Evolutionary conservation across 1,140 invertebrate species (phyloP).

Genomic region (Leptinotarsa texana): DNA sequence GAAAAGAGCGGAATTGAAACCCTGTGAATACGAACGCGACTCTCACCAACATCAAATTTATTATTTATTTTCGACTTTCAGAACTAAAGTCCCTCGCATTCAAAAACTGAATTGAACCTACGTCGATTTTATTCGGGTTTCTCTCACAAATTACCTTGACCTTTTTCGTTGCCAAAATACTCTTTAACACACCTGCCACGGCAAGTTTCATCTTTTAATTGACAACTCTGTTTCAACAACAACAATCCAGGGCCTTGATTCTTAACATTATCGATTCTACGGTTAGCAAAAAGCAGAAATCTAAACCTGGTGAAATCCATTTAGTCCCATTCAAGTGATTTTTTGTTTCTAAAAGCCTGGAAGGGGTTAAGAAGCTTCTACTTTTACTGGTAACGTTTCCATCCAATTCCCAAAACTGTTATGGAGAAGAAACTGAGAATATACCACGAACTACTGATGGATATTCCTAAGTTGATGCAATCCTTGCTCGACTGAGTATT

Average conservation of each 20-base stretch:
- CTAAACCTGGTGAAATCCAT: conserved; percentile 23
- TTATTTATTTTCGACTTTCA: too few species aligned
- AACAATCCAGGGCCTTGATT: not conserved
- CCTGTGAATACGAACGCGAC: too few species aligned
- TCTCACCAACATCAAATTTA: too few species aligned
- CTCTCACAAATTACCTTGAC: not conserved
- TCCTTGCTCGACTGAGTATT: conserved; percentile 44
- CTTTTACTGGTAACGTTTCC: conserved; percentile 14
- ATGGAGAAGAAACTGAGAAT: conserved; percentile 21
- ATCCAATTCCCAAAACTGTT: conserved; percentile 19
- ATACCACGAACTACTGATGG: conserved; percentile 18
- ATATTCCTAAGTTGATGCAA: conserved; percentile 39
- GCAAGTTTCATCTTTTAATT: conserved; percentile 1
- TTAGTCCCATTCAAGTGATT: conserved; percentile 14
- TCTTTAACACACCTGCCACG: not conserved
- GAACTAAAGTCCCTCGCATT: too few species aligned
- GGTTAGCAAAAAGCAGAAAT: conserved; percentile 26
- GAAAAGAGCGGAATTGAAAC: too few species aligned
- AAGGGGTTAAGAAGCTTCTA: conserved; percentile 16
- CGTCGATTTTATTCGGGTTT: not conserved
- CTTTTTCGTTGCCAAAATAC: not conserved
- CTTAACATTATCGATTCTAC: conserved; percentile 19
- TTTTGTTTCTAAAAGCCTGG: conserved; percentile 22
- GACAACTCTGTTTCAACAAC: not conserved
- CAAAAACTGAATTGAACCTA: too few species aligned